Conservation (phyloP, 37 sponge, comb jelly and placozoan species). For the Amphimedon queenslandica region DNA sequence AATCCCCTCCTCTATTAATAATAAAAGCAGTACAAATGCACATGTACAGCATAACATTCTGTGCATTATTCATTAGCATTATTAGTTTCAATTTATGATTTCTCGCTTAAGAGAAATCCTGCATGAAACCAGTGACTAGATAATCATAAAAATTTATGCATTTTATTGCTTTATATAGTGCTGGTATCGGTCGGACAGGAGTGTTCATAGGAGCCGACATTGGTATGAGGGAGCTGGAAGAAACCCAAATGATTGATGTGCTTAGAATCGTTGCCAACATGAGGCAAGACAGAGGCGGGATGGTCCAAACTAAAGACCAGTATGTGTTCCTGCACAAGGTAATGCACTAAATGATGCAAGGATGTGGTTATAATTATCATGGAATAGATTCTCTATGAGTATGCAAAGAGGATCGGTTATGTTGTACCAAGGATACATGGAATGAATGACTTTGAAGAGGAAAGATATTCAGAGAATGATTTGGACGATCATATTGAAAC, state of each 20-base stretch:
- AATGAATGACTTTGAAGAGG: too few relatives aligned
- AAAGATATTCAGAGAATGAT: too few relatives aligned
- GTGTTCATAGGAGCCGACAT: slow-evolving; percentile 76
- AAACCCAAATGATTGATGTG: slow-evolving; percentile 60
- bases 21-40: too few relatives aligned
- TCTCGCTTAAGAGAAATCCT: too few relatives aligned
- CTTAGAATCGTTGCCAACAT: slow-evolving; percentile 68
- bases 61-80: background rate
- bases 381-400: slow-evolving; percentile 55
- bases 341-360: background rate
- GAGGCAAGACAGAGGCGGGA: slow-evolving; percentile 92
- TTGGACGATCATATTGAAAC: too few relatives aligned
- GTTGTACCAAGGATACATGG: too few relatives aligned
- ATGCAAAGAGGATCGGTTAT: slow-evolving; percentile 23
- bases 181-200: slow-evolving; percentile 89
- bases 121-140: too few relatives aligned
- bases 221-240: slow-evolving; percentile 76
- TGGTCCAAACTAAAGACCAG: slow-evolving; percentile 86
- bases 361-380: too few relatives aligned
- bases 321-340: slow-evolving; percentile 68
- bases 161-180: slow-evolving; percentile 24
- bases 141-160: background rate
- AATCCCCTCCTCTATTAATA: too few relatives aligned
- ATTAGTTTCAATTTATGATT: too few relatives aligned
- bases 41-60: too few relatives aligned